Percentiles rank a stretch among this genome's conserved stretches.
phyloP scores from a whole-genome alignment of 2,113 vertebrate genomes.

The Xenotilapia longispinis region DNA sequence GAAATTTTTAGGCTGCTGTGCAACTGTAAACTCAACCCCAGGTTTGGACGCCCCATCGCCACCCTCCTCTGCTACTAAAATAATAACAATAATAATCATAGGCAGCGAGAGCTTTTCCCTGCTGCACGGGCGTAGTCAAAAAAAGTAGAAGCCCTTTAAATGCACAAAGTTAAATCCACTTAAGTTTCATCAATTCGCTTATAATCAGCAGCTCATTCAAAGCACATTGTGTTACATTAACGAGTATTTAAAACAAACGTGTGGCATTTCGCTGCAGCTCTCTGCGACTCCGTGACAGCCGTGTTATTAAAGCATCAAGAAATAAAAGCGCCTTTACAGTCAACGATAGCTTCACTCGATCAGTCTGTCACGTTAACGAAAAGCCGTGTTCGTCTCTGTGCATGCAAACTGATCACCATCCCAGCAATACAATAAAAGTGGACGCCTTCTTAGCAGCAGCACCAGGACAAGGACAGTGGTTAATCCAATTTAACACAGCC shows the following conservation, averaged over 20 bases:
- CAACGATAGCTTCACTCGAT: not conserved
- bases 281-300: not conserved
- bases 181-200: not conserved
- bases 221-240: not conserved
- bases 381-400: not conserved
- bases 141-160: not conserved
- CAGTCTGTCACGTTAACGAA: not conserved
- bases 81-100: not conserved
- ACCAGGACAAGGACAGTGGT: constrained; percentile 6
- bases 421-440: not conserved
- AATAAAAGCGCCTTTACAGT: constrained; percentile 20
- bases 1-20: not conserved
- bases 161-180: not conserved
- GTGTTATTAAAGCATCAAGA: not conserved
- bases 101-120: not conserved
- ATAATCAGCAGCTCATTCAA: not conserved
- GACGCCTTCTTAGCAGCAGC: constrained; percentile 6
- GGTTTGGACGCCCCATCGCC: not conserved
- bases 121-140: not conserved
- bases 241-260: not conserved
- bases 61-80: not conserved
- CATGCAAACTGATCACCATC: not conserved
- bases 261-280: not conserved
- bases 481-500: constrained; percentile 51
- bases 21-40: not conserved